Conservation (phyloP, 2,888 invertebrate species). For the Xestia xanthographa region DNA sequence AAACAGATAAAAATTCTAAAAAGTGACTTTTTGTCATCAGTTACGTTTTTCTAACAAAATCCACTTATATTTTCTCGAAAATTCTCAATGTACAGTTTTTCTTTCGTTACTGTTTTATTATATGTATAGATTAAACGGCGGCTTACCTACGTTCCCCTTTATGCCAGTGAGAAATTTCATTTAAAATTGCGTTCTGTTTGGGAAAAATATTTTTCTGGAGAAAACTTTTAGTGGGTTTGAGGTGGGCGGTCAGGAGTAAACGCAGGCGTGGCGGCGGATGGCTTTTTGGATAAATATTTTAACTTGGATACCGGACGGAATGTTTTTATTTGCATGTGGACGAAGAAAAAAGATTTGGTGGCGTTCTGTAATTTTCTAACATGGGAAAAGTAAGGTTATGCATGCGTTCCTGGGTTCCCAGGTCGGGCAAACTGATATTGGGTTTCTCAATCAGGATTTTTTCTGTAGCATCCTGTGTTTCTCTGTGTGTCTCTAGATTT, state of each 20-base stretch:
- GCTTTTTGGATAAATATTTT: constrained; percentile 6
- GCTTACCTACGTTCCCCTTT: constrained; percentile 52
- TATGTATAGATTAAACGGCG: constrained; percentile 62
- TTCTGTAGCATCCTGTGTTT: no score
- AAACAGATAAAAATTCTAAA: no score
- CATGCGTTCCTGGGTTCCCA: no score
- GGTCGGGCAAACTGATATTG: no score
- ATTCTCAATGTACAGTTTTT: no score
- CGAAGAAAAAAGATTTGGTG: background rate
- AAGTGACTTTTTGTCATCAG: no score
- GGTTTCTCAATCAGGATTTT: no score
- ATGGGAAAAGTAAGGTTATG: background rate
- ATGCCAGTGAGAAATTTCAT: constrained; percentile 51
- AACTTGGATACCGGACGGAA: background rate
- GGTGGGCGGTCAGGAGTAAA: background rate
- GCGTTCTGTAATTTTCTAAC: background rate
- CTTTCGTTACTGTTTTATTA: no score
- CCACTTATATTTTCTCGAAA: no score
- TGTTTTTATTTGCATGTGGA: background rate
- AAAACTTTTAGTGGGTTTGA: constrained; percentile 17
- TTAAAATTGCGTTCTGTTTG: constrained; percentile 41
- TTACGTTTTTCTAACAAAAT: no score
- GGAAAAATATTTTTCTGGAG: constrained; percentile 24
- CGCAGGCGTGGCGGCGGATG: background rate
- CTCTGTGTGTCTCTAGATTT: no score